Base-by-base conservation (phyloP, 2,113 vertebrate species). In the Anarhynchus alexandrinus region DNA sequence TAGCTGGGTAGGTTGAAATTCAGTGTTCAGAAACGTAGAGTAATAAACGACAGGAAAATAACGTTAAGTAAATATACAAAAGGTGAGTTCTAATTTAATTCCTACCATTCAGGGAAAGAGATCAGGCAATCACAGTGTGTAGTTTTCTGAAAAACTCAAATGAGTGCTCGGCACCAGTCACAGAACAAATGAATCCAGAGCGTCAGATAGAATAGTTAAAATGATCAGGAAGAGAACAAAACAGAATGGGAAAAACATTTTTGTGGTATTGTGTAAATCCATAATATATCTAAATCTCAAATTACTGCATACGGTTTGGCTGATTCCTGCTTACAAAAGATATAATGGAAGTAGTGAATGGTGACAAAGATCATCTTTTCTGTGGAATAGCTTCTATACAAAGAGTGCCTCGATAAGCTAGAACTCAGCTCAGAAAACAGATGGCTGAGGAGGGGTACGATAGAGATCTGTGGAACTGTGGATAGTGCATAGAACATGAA, bases 321-420 rank as follows among this genome's bases (percentile, higher is more conserved):
- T 93, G 84, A 65, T 90, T 95, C 78, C 87, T 93, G 58, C 93
- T 88, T 65, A 96, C 79, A 82, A 91, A 93, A 82, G 71, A 47
- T 49, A 83, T 82, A 96, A 96, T 94, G 93, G 93, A 91, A 93
- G 73, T 52, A 78, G 90, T 1, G 3, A 88, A 55, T 34, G 67
- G 67, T 93, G 87, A 76, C 87, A 95, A 90, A 94, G 93, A 96
- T 90, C 87, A 90, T 93, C 87, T 94, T 90, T 90, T 92, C 10
- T 62, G 51, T 42, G 74, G 84, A 92, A 80, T 29, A 29, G 61
- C 66, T 94, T 85, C 96, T 92, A 73, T 45, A 94, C 78, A 91
- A 84, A 91, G 84, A 94, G 79, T 29, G 78, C n/a, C 93, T 94
- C 2, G 15, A 82, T 93, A 90, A 94, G 79, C 36, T 36, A 43